Percentiles rank a stretch among this genome's conserved stretches.
Evolutionary conservation across 2,113 vertebrate genomes (phyloP).

Genomic region (Panthera tigris): DNA sequence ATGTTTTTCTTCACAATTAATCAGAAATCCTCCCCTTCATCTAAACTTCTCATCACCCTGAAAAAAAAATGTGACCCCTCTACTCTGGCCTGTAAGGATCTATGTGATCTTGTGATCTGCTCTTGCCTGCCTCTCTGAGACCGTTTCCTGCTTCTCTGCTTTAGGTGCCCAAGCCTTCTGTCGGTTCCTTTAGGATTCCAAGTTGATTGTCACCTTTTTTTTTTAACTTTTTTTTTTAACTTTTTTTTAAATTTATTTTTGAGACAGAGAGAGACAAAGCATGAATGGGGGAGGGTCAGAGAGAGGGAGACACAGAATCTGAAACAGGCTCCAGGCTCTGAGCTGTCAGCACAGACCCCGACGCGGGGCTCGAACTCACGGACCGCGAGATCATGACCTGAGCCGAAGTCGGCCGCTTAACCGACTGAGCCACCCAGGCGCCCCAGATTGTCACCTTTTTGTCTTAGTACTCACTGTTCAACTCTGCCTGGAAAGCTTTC

Average conservation of each 20-base stretch:
- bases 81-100: neutral
- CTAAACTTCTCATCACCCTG: neutral
- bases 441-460: neutral
- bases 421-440: too few relatives aligned
- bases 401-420: too few relatives aligned
- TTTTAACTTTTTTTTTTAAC: too few relatives aligned
- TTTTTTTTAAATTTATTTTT: too few relatives aligned
- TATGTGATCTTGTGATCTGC: neutral
- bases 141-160: neutral
- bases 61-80: neutral
- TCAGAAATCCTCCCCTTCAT: neutral
- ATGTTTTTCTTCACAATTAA: neutral
- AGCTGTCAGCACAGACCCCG: too few relatives aligned
- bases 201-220: neutral
- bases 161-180: neutral
- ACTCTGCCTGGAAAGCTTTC: neutral
- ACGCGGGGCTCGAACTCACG: too few relatives aligned
- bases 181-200: neutral
- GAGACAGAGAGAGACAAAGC: too few relatives aligned
- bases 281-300: too few relatives aligned
- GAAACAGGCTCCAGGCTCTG: too few relatives aligned
- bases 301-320: too few relatives aligned
- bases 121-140: neutral
- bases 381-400: too few relatives aligned
- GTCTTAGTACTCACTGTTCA: neutral